Evolutionary conservation across 2,797 vertebrate species (phyloP).

Genomic region (Thaleichthys pacificus): DNA sequence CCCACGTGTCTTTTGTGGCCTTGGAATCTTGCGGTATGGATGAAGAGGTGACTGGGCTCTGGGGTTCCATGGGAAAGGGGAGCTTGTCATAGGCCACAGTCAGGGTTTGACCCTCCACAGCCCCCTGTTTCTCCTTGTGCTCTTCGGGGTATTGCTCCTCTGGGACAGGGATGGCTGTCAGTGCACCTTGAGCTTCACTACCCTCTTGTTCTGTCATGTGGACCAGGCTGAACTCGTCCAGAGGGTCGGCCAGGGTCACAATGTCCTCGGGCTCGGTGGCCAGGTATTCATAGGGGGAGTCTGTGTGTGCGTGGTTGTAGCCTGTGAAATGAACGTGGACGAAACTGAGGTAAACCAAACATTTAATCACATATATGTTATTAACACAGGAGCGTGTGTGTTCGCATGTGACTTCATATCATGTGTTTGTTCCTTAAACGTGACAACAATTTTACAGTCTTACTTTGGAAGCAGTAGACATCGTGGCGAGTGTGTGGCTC

Average conservation of each 20-base stretch:
- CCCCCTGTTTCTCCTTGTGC: conserved; percentile 17
- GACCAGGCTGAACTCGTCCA: conserved; percentile 73
- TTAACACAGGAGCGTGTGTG: neutral
- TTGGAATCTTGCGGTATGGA: conserved; percentile 32
- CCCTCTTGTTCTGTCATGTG: conserved; percentile 56
- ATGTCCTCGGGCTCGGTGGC: conserved; percentile 74
- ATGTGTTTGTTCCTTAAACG: no score
- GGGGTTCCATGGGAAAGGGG: conserved; percentile 14
- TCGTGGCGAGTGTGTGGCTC: conserved; percentile 80
- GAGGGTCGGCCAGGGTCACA: conserved; percentile 75
- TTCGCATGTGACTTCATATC: neutral
- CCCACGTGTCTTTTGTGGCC: conserved; percentile 32
- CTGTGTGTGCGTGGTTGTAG: conserved; percentile 63
- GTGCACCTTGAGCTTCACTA: conserved; percentile 74
- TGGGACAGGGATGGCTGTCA: conserved; percentile 69
- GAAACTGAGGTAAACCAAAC: neutral
- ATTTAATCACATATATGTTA: neutral
- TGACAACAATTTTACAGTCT: conserved; percentile 22
- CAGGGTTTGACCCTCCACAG: conserved; percentile 4
- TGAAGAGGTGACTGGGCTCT: conserved; percentile 29
- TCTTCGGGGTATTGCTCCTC: conserved; percentile 50
- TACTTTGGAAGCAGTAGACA: conserved; percentile 91
- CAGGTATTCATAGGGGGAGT: conserved; percentile 63
- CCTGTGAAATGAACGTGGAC: conserved; percentile 49
- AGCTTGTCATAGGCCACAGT: conserved; percentile 28